Conservation (phyloP, 2,113 vertebrate genomes). For the Cavia porcellus region DNA sequence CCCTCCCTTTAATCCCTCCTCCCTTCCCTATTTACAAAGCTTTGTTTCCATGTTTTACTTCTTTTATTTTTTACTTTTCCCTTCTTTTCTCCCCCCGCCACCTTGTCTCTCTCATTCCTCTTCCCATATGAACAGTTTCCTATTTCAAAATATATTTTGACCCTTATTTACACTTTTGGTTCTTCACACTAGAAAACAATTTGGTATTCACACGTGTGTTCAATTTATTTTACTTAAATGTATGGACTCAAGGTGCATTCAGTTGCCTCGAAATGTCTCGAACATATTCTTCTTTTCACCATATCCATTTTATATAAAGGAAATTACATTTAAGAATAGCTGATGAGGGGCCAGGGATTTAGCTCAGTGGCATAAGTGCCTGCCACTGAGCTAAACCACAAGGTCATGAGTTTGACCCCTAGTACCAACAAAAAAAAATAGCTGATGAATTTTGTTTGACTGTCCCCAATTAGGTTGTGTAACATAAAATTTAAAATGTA, state of each 20-base stretch:
- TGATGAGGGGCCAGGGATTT: too few relatives aligned
- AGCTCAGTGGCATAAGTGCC: too few relatives aligned
- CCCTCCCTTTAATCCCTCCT: not conserved
- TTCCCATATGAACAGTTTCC: not conserved
- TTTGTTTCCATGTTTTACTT: not conserved
- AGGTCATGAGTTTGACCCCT: too few relatives aligned
- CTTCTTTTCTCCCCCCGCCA: not conserved
- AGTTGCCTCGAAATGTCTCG: not conserved
- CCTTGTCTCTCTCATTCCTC: not conserved
- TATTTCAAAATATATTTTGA: not conserved
- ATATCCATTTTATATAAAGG: not conserved
- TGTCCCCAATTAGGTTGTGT: not conserved
- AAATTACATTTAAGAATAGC: constrained; percentile 7
- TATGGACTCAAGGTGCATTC: not conserved
- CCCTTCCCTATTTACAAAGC: not conserved
- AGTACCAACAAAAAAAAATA: too few relatives aligned
- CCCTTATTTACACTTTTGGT: not conserved
- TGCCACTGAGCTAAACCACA: too few relatives aligned
- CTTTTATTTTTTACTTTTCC: not conserved
- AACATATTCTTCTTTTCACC: not conserved
- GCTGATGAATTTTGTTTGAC: not conserved
- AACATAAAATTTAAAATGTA: not conserved
- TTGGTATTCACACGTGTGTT: not conserved
- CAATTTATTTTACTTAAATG: not conserved
- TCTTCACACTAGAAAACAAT: not conserved